Evolutionary conservation across 2,113 vertebrate species (phyloP).

Genomic region (Dinomys branickii): DNA sequence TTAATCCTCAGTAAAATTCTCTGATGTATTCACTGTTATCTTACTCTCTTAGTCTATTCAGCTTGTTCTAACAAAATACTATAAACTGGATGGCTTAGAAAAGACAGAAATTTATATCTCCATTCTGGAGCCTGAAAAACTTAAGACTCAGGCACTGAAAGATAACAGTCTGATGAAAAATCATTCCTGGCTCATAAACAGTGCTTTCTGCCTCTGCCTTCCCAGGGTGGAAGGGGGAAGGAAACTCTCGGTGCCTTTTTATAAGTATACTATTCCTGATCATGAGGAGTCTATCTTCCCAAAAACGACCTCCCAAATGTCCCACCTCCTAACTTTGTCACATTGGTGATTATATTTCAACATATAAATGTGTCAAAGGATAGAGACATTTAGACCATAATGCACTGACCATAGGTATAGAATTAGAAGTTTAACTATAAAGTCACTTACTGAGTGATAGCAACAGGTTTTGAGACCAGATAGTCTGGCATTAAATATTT

Average conservation of each 20-base stretch:
- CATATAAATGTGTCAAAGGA: not conserved
- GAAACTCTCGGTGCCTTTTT: accelerated
- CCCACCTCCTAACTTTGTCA: not conserved
- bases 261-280: not conserved
- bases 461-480: not conserved
- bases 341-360: not conserved
- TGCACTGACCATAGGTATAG: not conserved
- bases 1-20: not conserved
- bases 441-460: not conserved
- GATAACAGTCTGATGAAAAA: not conserved
- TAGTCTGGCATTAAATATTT: not conserved
- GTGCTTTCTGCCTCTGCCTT: not conserved
- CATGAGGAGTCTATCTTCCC: no score
- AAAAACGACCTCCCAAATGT: not conserved
- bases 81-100: not conserved
- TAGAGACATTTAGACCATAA: not conserved
- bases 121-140: not conserved
- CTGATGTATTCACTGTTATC: not conserved
- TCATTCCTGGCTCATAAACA: not conserved
- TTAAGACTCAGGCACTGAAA: not conserved
- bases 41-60: not conserved
- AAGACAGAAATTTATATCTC: not conserved
- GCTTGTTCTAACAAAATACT: not conserved
- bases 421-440: not conserved
- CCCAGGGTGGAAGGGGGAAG: not conserved